Percentiles rank a stretch among this genome's conserved stretches.
Evolutionary conservation across 2,888 invertebrate species (phyloP).

Genomic region (Colostygia pectinataria): DNA sequence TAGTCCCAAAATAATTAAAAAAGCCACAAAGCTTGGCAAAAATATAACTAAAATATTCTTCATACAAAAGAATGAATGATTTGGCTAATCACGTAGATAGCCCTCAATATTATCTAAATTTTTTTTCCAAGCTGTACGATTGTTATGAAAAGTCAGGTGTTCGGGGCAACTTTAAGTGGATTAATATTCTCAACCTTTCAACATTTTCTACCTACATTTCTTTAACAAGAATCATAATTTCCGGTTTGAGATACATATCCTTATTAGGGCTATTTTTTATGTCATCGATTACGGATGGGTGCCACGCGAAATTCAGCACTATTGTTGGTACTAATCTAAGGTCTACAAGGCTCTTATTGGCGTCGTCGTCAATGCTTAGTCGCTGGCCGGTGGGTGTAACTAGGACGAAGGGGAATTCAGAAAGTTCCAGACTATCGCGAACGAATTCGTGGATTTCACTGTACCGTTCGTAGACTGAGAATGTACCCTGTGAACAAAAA

Average conservation of each 20-base stretch:
- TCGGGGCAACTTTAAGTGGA: too few relatives aligned
- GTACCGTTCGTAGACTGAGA: conserved; percentile 91
- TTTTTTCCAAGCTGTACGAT: too few relatives aligned
- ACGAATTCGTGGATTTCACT: conserved; percentile 90
- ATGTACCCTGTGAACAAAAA: conserved; percentile 87
- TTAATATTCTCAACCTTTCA: too few relatives aligned
- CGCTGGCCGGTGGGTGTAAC: conserved; percentile 86
- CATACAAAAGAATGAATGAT: too few relatives aligned
- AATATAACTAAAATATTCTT: too few relatives aligned
- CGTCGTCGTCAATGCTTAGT: conserved; percentile 84
- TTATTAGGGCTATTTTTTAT: conserved; percentile 77
- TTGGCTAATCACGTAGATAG: too few relatives aligned
- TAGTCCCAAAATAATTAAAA: too few relatives aligned
- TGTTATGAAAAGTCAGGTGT: too few relatives aligned
- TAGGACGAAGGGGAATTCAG: conserved; percentile 87
- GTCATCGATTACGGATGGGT: conserved; percentile 76
- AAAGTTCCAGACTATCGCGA: conserved; percentile 87
- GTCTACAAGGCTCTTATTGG: conserved; percentile 89
- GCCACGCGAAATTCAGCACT: conserved; percentile 89
- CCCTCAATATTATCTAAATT: too few relatives aligned
- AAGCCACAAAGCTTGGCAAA: too few relatives aligned
- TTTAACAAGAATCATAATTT: conserved; percentile 88
- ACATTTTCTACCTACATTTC: conserved; percentile 44
- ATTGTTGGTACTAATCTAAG: conserved; percentile 92
- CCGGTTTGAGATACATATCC: conserved; percentile 88